These are phyloP conservation scores for Druon quercuslanigerum DNA, from an alignment of 1,140 invertebrate genomes.

Conservation along the genomic window DNA sequence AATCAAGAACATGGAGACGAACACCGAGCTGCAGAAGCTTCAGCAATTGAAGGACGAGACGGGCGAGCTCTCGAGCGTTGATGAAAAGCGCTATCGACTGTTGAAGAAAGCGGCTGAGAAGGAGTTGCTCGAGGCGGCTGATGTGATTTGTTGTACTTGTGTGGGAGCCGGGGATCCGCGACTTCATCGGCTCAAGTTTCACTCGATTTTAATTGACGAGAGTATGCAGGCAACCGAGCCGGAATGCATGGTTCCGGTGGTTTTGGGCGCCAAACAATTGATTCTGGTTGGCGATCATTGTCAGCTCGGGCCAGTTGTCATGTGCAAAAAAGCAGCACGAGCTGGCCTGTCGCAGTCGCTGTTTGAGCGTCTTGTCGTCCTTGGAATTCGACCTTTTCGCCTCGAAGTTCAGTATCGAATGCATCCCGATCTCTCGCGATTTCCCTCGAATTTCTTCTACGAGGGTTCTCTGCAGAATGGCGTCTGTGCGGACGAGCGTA, in stretches of 20 bases:
- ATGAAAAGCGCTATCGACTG: slow-evolving; percentile 93
- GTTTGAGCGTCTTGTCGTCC: slow-evolving; percentile 97
- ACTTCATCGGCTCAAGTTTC: slow-evolving; percentile 93
- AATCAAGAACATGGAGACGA: slow-evolving; percentile 93
- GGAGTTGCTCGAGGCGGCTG: slow-evolving; percentile 94
- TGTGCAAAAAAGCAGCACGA: slow-evolving; percentile 99
- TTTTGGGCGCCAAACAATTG: slow-evolving; percentile 96
- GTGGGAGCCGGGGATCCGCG: slow-evolving; percentile 98
- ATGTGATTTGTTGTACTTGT: slow-evolving; percentile 99
- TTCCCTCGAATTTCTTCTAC: slow-evolving; percentile 99
- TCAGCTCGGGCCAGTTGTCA: slow-evolving; percentile 98
- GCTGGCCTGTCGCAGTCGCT: slow-evolving; percentile 98
- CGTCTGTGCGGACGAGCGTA: slow-evolving; percentile 95
- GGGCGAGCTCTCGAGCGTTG: slow-evolving; percentile 93
- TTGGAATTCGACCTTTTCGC: slow-evolving; percentile 96
- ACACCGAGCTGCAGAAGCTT: slow-evolving; percentile 94
- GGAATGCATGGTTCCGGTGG: slow-evolving; percentile 99
- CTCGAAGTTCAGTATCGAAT: slow-evolving; percentile 99
- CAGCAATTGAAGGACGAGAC: slow-evolving; percentile 98
- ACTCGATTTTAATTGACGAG: slow-evolving; percentile 98
- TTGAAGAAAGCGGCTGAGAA: slow-evolving; percentile 95
- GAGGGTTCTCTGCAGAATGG: slow-evolving; percentile 99
- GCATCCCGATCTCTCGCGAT: slow-evolving; percentile 97
- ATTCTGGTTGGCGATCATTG: slow-evolving; percentile 99
- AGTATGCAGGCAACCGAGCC: slow-evolving; percentile 98